Percentiles rank a stretch among this genome's conserved stretches.
phyloP scores from a whole-genome alignment of 2,888 invertebrate species.

The Melinopterus prodromus region DNA sequence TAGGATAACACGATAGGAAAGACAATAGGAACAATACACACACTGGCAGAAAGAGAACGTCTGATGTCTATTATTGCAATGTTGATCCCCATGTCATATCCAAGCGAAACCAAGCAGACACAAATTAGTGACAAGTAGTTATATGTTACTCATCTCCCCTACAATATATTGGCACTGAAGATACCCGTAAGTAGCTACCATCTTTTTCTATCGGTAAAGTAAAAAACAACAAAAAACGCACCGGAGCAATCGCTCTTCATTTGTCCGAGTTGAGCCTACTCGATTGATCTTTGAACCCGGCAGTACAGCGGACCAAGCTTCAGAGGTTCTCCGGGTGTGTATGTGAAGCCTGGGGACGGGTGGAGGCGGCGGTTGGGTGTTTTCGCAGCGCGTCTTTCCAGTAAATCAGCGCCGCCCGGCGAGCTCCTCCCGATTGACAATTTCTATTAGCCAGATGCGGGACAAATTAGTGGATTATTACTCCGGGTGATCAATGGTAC shows the following conservation, averaged over 20 bases:
- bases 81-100: no score
- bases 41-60: no score
- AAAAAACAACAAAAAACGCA: slow-evolving; percentile 25
- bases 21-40: no score
- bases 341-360: background rate
- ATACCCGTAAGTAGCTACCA: background rate
- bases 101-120: no score
- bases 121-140: no score
- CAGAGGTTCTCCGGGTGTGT: background rate
- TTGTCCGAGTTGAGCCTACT: slow-evolving; percentile 35
- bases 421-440: slow-evolving; percentile 42
- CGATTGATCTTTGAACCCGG: slow-evolving; percentile 35
- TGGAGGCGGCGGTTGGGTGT: background rate
- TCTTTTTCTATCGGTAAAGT: background rate
- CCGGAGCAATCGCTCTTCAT: slow-evolving; percentile 34
- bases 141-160: no score
- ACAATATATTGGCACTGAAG: no score
- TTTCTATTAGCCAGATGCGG: slow-evolving; percentile 50
- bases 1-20: no score
- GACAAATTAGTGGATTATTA: slow-evolving; percentile 63
- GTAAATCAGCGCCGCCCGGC: slow-evolving; percentile 52
- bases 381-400: slow-evolving; percentile 52
- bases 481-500: slow-evolving; percentile 61
- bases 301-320: background rate
- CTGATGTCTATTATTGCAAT: no score